Evolutionary conservation across 2,113 vertebrate genomes (phyloP).

Genomic region (Dipodomys spectabilis): DNA sequence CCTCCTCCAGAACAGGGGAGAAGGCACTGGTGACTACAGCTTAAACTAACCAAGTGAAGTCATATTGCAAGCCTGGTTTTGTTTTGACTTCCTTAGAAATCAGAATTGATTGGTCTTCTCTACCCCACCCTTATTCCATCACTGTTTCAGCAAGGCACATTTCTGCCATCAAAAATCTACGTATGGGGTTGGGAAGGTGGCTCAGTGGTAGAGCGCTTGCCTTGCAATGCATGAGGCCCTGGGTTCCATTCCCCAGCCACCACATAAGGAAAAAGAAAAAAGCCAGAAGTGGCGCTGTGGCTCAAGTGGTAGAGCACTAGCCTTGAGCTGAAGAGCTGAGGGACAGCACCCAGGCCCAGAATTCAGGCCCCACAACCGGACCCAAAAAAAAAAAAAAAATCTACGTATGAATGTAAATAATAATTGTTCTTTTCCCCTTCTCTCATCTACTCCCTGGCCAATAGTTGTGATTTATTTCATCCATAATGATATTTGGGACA

Average conservation of each 20-base stretch:
- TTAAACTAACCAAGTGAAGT: background rate
- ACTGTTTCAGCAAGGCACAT: background rate
- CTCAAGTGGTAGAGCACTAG: no score
- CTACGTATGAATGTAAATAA: background rate
- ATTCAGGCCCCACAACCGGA: no score
- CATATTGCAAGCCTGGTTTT: conserved; percentile 40
- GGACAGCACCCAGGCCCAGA: no score
- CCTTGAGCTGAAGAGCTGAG: no score
- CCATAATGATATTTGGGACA: background rate
- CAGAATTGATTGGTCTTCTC: background rate
- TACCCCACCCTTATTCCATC: background rate
- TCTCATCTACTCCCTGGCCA: background rate
- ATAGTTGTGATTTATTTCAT: background rate
- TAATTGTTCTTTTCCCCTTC: conserved; percentile 24
- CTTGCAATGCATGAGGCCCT: no score
- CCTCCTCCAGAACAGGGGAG: conserved; percentile 9
- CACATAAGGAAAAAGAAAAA: no score
- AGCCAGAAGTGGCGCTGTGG: no score
- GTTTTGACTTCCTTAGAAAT: conserved; percentile 52
- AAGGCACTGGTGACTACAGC: background rate
- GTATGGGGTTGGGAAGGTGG: no score
- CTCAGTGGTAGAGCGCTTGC: no score
- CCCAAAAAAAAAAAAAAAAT: no score
- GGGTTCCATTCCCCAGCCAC: no score
- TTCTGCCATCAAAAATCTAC: conserved; percentile 13